Conservation (phyloP, 1,140 invertebrate species). For the Trialeurodes vaporariorum region DNA sequence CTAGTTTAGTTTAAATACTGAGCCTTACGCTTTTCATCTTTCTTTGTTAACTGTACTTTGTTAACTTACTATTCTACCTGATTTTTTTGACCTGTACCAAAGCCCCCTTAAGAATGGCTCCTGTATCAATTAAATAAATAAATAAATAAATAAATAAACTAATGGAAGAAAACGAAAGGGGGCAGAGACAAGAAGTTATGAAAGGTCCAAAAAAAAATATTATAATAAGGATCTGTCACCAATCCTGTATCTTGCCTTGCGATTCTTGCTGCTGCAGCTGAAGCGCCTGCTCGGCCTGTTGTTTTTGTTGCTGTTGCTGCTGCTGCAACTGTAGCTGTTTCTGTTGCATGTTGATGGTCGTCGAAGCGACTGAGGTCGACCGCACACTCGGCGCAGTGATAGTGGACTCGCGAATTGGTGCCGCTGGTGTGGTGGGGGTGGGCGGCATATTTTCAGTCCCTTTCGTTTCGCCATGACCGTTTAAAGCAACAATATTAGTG, state of each 20-base stretch:
- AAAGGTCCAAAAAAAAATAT: too few species aligned
- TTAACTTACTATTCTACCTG: too few species aligned
- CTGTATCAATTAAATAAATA: too few species aligned
- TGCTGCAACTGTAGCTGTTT: background rate
- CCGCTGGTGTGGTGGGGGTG: constrained; percentile 29
- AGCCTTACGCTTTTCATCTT: too few species aligned
- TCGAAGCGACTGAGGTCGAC: background rate
- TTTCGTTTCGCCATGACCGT: constrained; percentile 33
- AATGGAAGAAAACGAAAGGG: too few species aligned
- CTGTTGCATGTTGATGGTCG: background rate
- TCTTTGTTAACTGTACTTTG: too few species aligned
- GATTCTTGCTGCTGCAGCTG: constrained; percentile 1
- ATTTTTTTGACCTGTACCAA: too few species aligned
- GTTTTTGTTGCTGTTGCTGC: constrained; percentile 5
- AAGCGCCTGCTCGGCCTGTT: background rate
- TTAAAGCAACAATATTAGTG: constrained; percentile 34
- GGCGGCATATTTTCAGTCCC: constrained; percentile 37
- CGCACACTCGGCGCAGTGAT: constrained; percentile 4
- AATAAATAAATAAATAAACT: too few species aligned
- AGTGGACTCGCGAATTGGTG: constrained; percentile 17
- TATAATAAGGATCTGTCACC: too few species aligned
- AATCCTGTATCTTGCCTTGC: constrained; percentile 2
- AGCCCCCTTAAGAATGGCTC: too few species aligned
- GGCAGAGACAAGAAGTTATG: too few species aligned
- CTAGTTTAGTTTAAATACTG: too few species aligned